Base-by-base conservation (phyloP, 1,140 invertebrate genomes). In the Tigriopus japonicus region DNA sequence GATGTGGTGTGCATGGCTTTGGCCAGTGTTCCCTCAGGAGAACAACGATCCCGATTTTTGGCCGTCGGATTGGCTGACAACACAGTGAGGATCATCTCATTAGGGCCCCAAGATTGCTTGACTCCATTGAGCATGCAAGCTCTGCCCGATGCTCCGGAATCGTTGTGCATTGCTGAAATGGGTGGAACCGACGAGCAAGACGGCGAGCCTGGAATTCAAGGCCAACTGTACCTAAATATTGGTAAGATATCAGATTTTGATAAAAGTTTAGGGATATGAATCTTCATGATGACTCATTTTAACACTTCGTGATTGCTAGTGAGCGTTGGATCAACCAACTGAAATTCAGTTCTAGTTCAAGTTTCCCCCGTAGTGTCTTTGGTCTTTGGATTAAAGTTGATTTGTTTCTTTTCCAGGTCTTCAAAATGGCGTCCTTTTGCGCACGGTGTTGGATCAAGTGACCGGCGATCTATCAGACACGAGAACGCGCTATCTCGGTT, bases 1-100 rank as follows among this genome's bases (percentile, higher is more conserved):
- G 93, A 98, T 71, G 92, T 98, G 1, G 85, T 97, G 64, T 99
- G 95, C 66, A 98, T 99, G 95, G 93, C 91, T 0, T 69, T 99
- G 35, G 94, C 88, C 1, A 87, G 87, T 58, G 92, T 99, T 0
- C 89, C 94, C 0, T 77, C 82, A 14, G 94, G 94, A 21, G 95
- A 98, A 71, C 89, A 95, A 66, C 76, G 94, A 63, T 94, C 87
- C 1, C 84, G 92, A 74, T 99, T 99, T 69, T 77, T 99, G 59
- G 94, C 94, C 63, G 94, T 99, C 13, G 95, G 96, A 13, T 74
- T 98, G 9, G 81, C 87, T 28, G 95, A 99, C 65, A 92, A 92
- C 66, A 98, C 95, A 23, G 95, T 99, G 24, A 77, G 94, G 64
- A 94, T 99, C 54, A 92, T 99, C 42, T 98, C 93, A 0, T 74